A percentile compares a stretch with the other conserved stretches of the same genome.
Evolutionary conservation across 2,113 vertebrate species (phyloP).

Genomic region (Pseudopipra pipra): DNA sequence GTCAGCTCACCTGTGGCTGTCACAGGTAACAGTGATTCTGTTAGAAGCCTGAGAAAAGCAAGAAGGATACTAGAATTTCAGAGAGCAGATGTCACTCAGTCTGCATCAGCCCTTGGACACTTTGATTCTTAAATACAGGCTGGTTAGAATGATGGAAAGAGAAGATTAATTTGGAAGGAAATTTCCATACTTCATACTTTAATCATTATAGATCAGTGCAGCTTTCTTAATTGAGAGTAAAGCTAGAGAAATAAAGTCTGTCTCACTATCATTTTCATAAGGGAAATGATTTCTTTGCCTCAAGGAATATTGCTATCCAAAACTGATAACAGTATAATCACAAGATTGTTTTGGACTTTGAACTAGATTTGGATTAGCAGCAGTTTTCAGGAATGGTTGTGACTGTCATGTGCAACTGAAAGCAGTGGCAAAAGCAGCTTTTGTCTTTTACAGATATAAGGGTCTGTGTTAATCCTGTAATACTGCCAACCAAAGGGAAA

Average conservation of each 20-base stretch:
- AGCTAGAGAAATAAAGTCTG: neutral
- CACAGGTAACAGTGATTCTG: neutral
- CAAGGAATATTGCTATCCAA: neutral
- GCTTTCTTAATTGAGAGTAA: neutral
- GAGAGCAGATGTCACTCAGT: neutral
- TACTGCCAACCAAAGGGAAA: neutral
- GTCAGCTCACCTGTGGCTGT: neutral
- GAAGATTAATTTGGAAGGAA: neutral
- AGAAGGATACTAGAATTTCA: neutral
- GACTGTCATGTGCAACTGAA: neutral
- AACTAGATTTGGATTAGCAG: neutral
- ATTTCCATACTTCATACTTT: neutral
- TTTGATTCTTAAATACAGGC: neutral
- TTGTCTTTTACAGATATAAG: neutral
- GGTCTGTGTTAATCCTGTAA: neutral
- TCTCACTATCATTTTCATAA: neutral
- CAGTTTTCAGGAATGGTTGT: neutral
- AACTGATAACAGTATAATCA: neutral
- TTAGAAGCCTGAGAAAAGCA: neutral
- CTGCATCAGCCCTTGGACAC: neutral
- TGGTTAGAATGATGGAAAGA: neutral
- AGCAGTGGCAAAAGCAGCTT: neutral
- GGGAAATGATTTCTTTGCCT: neutral
- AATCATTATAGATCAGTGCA: neutral
- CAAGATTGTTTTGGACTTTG: neutral